phyloP scores from a whole-genome alignment of 1,140 invertebrate species.

The Carposina sasakii region DNA sequence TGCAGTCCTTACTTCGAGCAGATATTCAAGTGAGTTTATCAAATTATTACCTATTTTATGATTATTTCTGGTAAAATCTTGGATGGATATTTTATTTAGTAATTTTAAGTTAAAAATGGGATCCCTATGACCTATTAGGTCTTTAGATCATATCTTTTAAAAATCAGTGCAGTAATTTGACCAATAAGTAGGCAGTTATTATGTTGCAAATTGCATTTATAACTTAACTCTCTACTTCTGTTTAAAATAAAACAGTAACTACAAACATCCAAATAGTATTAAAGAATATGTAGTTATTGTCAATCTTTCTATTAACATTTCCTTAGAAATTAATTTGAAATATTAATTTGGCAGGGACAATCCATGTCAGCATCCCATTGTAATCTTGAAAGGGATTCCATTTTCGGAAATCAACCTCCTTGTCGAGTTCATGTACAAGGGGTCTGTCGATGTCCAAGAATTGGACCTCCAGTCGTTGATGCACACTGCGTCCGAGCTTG shows the following conservation, averaged over 20 bases:
- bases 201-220: too few relatives aligned
- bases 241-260: too few relatives aligned
- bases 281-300: too few relatives aligned
- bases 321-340: background rate
- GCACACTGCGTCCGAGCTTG: constrained; percentile 78
- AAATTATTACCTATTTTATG: background rate
- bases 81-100: too few relatives aligned
- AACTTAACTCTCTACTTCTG: too few relatives aligned
- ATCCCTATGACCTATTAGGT: too few relatives aligned
- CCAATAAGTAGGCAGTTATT: too few relatives aligned
- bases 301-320: background rate
- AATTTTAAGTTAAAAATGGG: too few relatives aligned
- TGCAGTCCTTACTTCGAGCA: constrained; percentile 85
- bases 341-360: constrained; percentile 71
- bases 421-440: constrained; percentile 83
- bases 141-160: too few relatives aligned
- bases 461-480: constrained; percentile 78
- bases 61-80: too few relatives aligned
- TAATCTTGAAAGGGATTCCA: constrained; percentile 79
- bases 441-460: constrained; percentile 79
- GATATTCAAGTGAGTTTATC: constrained; percentile 75
- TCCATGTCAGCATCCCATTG: constrained; percentile 81
- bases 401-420: constrained; percentile 80
- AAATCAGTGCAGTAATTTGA: too few relatives aligned
- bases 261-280: too few relatives aligned